These are phyloP conservation scores for Anableps anableps DNA, from an alignment of 2,797 vertebrate genomes.

Conservation along the genomic window DNA sequence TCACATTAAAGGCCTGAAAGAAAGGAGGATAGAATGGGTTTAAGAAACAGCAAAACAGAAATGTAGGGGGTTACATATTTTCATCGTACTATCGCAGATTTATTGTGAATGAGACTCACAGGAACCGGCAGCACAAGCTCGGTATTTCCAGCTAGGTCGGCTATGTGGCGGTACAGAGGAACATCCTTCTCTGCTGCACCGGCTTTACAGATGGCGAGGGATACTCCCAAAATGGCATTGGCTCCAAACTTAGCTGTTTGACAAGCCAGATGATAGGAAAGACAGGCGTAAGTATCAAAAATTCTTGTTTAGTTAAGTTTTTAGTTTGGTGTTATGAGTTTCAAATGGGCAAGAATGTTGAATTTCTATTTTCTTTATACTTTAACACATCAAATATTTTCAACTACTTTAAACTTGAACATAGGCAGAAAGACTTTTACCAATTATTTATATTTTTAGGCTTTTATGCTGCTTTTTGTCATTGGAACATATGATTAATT, in stretches of 20 bases:
- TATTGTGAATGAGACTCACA: slow-evolving; percentile 73
- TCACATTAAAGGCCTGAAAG: slow-evolving; percentile 93
- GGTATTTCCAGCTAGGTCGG: slow-evolving; percentile 92
- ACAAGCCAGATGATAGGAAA: slow-evolving; percentile 11
- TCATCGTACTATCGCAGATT: background rate
- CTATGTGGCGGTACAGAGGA: slow-evolving; percentile 93
- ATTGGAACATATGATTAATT: background rate
- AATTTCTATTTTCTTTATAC: background rate
- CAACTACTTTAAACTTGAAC: background rate
- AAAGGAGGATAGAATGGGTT: background rate
- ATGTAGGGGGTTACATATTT: background rate
- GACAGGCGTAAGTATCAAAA: background rate
- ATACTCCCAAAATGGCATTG: slow-evolving; percentile 94
- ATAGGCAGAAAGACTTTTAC: background rate
- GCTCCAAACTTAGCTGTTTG: slow-evolving; percentile 90
- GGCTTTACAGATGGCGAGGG: slow-evolving; percentile 91
- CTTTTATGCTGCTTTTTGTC: background rate
- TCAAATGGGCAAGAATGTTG: background rate
- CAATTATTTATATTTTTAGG: background rate
- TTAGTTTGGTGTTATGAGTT: background rate
- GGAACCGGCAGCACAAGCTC: slow-evolving; percentile 94
- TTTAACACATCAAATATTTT: background rate
- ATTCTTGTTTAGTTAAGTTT: background rate
- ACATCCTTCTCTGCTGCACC: slow-evolving; percentile 90
- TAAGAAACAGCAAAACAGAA: background rate